A percentile compares a stretch with the other conserved stretches of the same genome.
Evolutionary conservation across 2,797 vertebrate genomes (phyloP).

Genomic region (Streptopelia turtur): DNA sequence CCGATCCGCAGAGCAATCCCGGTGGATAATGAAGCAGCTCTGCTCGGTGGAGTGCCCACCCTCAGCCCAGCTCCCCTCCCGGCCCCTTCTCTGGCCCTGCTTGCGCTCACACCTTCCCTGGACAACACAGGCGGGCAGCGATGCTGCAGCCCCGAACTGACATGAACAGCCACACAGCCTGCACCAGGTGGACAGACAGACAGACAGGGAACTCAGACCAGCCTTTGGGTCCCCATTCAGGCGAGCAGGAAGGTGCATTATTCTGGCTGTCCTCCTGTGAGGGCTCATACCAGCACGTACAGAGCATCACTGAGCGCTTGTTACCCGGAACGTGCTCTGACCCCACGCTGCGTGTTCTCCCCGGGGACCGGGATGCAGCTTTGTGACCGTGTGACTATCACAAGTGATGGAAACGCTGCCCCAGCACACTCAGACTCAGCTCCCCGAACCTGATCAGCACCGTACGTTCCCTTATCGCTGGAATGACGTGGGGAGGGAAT

Average conservation of each 20-base stretch:
- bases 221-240: background rate
- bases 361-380: background rate
- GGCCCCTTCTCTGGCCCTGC: background rate
- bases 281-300: rapidly evolving
- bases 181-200: background rate
- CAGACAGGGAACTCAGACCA: rapidly evolving
- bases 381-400: background rate
- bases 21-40: background rate
- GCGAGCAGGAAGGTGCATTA: background rate
- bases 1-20: background rate
- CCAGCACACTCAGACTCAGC: background rate
- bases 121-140: rapidly evolving
- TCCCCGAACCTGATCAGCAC: background rate
- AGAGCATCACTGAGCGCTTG: rapidly evolving
- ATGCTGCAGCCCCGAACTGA: background rate
- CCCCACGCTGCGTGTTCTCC: background rate
- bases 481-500: rapidly evolving
- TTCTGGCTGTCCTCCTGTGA: background rate
- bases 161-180: rapidly evolving
- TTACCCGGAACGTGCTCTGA: background rate
- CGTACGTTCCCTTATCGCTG: background rate
- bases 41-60: background rate
- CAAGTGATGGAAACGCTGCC: rapidly evolving
- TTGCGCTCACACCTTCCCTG: background rate
- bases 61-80: background rate